Evolutionary conservation across 2,888 invertebrate genomes (phyloP).

Genomic region (Hoplodrina blanda): DNA sequence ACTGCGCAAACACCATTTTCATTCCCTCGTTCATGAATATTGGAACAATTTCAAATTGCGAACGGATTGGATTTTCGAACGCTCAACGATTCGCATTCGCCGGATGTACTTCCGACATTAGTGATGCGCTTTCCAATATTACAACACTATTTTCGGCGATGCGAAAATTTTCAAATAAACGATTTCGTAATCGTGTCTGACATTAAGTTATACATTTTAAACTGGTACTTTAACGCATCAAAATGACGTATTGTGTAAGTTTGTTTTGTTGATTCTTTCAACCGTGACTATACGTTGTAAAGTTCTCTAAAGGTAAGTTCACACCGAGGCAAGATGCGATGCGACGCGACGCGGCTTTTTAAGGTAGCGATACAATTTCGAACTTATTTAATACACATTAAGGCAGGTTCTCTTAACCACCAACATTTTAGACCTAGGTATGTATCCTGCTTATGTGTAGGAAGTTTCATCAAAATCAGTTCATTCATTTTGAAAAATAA

Average conservation of each 20-base stretch:
- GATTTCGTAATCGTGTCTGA: slow-evolving; percentile 14
- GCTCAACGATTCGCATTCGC: slow-evolving; percentile 27
- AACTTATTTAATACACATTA: too few relatives aligned
- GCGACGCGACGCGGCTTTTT: too few relatives aligned
- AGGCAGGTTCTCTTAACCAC: too few relatives aligned
- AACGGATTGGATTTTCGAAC: slow-evolving; percentile 45
- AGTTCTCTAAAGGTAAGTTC: slow-evolving; percentile 1
- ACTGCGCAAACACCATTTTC: slow-evolving; percentile 31
- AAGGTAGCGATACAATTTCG: too few relatives aligned
- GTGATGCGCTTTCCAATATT: slow-evolving; percentile 54
- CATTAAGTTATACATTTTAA: slow-evolving; percentile 11
- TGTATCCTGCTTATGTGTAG: too few relatives aligned
- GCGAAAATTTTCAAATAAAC: slow-evolving; percentile 5
- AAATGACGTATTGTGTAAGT: slow-evolving; percentile 30
- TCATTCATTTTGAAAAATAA: too few relatives aligned
- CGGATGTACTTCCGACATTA: slow-evolving; percentile 54
- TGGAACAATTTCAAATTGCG: slow-evolving; percentile 44
- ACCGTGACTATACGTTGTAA: slow-evolving; percentile 30
- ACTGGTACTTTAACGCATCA: slow-evolving; percentile 17
- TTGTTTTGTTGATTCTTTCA: slow-evolving; percentile 13
- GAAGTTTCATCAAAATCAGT: too few relatives aligned
- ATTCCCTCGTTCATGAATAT: slow-evolving; percentile 43
- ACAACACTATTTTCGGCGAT: slow-evolving; percentile 38
- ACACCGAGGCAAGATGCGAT: too few relatives aligned
- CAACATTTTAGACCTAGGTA: too few relatives aligned